phyloP scores from a whole-genome alignment of 1,140 invertebrate species.

The Protaetia brevitarsis region DNA sequence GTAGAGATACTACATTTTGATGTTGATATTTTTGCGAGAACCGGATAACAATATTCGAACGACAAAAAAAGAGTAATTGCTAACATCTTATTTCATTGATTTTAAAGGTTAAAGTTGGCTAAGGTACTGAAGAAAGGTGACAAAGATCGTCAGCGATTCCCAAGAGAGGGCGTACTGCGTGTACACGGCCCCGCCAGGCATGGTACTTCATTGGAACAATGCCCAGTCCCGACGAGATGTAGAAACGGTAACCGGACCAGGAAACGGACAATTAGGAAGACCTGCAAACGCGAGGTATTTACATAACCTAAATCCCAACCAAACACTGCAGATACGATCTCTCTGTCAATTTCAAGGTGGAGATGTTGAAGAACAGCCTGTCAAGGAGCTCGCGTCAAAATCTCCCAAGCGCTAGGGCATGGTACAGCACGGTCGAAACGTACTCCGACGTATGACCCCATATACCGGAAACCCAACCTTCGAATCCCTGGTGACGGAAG shows the following conservation, averaged over 20 bases:
- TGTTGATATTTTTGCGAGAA: too few relatives aligned
- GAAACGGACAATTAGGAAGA: conserved; percentile 70
- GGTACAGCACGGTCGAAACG: conserved; percentile 76
- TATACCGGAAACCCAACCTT: conserved; percentile 77
- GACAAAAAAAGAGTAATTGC: too few relatives aligned
- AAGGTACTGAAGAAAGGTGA: conserved; percentile 95
- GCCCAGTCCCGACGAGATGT: conserved; percentile 73
- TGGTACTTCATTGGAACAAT: conserved; percentile 78
- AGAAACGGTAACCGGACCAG: conserved; percentile 62
- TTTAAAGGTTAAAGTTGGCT: conserved; percentile 71
- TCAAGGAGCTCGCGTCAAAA: conserved; percentile 86
- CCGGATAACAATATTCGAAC: too few relatives aligned
- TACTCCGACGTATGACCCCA: conserved; percentile 86
- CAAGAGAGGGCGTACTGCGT: conserved; percentile 96
- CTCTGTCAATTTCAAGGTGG: conserved; percentile 65
- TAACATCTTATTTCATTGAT: too few relatives aligned
- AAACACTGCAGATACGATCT: too few relatives aligned
- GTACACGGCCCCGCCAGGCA: conserved; percentile 86
- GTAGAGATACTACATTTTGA: too few relatives aligned
- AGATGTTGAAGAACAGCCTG: conserved; percentile 74
- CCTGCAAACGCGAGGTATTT: conserved; percentile 77
- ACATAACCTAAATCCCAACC: too few relatives aligned
- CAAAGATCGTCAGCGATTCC: conserved; percentile 92
- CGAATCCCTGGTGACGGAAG: conserved; percentile 95
- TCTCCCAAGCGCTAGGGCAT: conserved; percentile 80